Base-by-base conservation (phyloP, 2,888 invertebrate genomes). In the Tanypteryx hageni region DNA sequence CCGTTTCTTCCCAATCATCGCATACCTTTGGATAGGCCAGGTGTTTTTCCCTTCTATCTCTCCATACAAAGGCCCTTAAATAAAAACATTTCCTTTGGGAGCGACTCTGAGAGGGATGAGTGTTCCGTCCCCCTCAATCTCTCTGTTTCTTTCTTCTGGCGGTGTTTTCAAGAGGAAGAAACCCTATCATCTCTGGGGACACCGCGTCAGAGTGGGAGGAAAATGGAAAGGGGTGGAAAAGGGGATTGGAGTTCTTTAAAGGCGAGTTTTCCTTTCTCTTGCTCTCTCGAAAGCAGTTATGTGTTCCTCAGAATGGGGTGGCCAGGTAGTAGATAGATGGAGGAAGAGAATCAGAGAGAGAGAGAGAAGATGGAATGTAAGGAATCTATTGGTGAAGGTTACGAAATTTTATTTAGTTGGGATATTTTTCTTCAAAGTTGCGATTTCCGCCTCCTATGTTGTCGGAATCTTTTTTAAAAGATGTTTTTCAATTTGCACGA, bases 261-360 rank as follows among this genome's bases (percentile, higher is more conserved):
- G 76, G 27, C 14, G 68, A 10, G 22, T 76, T 76, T 76, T 27
- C 44, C n/a, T n/a, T n/a, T 44, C 44, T 44, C 44, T 44, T 5
- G 1, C 44, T 44, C 44, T 76, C 76, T 76, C 76, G 27, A 76
- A 76, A 76, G 76, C 76, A 76, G 76, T 76, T 76, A 76, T 27
- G 76, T 76, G 22, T 76, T 76, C 27, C 22, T 76, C 11, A 16
- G 11, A 22, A 18, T 22, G 76, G 22, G 76, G 0, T 13, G 22
- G n/a, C 44, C 44, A 44, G 44, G 44, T 44, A 44, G 44, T 44
- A 44, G 44, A 44, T 44, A 5, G 44, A 44, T 4, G 13, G 76
- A n/a, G 76, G 76, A n/a, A 27, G 76, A 5, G 18, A 76, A 76
- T 22, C 44, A 22, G 27, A 22, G 27, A 27, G 11, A 27, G 27